Percentiles rank a stretch among this genome's conserved stretches.
Conservation (phyloP, 2,113 vertebrate species). For the Orycteropus afer region DNA sequence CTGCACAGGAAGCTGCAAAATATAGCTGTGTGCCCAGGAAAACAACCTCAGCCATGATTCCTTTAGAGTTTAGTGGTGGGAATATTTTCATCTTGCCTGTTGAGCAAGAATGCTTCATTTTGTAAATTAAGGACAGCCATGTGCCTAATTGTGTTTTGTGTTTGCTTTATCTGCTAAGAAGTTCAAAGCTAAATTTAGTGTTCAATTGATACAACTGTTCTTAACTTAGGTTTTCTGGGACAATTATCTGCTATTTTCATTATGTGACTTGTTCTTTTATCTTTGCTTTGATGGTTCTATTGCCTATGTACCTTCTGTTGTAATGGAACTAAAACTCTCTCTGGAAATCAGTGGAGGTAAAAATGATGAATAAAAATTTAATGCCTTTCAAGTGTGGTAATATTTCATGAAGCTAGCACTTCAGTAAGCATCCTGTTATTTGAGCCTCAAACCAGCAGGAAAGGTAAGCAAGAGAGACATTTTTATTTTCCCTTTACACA, state of each 20-base stretch:
- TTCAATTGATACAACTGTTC: background rate
- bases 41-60: background rate
- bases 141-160: background rate
- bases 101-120: background rate
- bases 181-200: slow-evolving; percentile 8
- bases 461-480: background rate
- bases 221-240: slow-evolving; percentile 20
- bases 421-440: background rate
- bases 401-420: slow-evolving; percentile 26
- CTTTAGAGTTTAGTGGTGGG: background rate
- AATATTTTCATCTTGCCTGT: background rate
- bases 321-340: background rate
- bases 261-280: slow-evolving; percentile 9
- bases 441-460: slow-evolving; percentile 11
- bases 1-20: background rate
- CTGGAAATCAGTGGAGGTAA: slow-evolving; percentile 35
- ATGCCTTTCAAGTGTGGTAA: background rate
- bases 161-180: slow-evolving; percentile 4
- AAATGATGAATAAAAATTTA: slow-evolving; percentile 38
- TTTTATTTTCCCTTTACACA: slow-evolving; percentile 13
- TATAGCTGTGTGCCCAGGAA: background rate
- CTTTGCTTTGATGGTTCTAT: background rate
- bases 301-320: background rate
- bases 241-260: slow-evolving; percentile 40
- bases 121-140: background rate